Base-by-base conservation (phyloP, 1,140 invertebrate species). In the Drosophila repleta region DNA sequence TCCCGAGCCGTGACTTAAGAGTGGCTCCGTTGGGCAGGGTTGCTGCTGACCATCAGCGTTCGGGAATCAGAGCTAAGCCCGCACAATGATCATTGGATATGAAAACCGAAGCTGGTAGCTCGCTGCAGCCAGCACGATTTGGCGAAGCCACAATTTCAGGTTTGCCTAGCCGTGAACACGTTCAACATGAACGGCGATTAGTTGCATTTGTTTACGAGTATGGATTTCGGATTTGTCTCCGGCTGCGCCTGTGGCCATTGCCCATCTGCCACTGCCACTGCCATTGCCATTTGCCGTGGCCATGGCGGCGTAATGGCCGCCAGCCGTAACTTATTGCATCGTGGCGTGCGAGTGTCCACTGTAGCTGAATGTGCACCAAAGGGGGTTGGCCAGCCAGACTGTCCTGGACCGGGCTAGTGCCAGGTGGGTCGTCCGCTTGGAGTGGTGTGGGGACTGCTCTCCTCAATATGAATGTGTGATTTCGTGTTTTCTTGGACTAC, bases 141-240 rank as follows among this genome's bases (percentile, higher is more conserved):
- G 71, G 52, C 80, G 76, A 65, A 74, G 75, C 83, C 82, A 88
- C 84, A 88, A 79, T 83, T 87, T 76, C 84, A 76, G 79, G 83
- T 83, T 84, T 68, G 82, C 79, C 68, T 83, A 76, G 84, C 76
- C 84, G 83, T 87, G 83, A 88, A 87, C 83, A 87, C 83, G 83
- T 87, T 87, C 83, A 69, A 87, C 83, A 87, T 88, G 83, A 87
- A 79, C 75, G 83, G 83, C 83, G 83, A 87, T 87, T 87, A 87
- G 83, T 88, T 87, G 83, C 83, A 87, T 88, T 87, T 87, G 83
- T 88, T 87, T 87, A 87, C 80, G 83, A 88, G 83, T 88, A 87
- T 87, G 83, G 83, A 87, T 87, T 87, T 87, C 65, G 83, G 84
- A 87, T 87, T 87, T 87, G 83, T 87, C 79, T 83, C 82, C 75